phyloP scores from a whole-genome alignment of 2,888 invertebrate genomes.

The Apantesis nais region DNA sequence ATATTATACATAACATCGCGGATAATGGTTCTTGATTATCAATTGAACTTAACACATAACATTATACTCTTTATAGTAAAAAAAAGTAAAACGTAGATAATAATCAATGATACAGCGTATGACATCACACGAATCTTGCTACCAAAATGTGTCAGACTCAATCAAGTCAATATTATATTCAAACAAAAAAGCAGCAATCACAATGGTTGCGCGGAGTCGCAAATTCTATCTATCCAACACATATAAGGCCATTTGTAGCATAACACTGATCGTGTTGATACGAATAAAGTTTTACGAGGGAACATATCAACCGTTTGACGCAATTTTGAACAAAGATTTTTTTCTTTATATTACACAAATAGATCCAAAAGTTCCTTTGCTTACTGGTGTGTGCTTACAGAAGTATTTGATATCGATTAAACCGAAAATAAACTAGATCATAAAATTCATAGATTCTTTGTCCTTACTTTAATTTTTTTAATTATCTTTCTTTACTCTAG shows the following conservation, averaged over 20 bases:
- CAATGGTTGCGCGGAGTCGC: slow-evolving; percentile 8
- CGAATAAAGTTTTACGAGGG: slow-evolving; percentile 41
- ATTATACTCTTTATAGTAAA: background rate
- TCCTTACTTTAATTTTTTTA: background rate
- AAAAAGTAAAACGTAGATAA: background rate
- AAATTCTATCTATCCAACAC: slow-evolving; percentile 24
- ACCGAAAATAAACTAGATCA: background rate
- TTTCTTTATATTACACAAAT: slow-evolving; percentile 17
- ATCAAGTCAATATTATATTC: slow-evolving; percentile 7
- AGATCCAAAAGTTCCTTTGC: slow-evolving; percentile 5
- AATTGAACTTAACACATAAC: background rate
- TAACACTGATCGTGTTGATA: slow-evolving; percentile 39
- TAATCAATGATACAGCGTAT: background rate
- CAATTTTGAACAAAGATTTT: slow-evolving; percentile 15
- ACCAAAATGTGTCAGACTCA: background rate
- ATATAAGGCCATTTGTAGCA: slow-evolving; percentile 28
- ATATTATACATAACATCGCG: no score
- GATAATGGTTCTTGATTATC: background rate
- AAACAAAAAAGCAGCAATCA: slow-evolving; percentile 30
- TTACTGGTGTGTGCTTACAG: background rate
- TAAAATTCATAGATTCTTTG: background rate
- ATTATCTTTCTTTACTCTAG: background rate
- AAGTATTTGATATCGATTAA: no score
- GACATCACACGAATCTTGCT: background rate
- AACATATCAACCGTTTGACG: slow-evolving; percentile 28